These are phyloP conservation scores for Mus pahari DNA, from an alignment of 2,113 vertebrate genomes.

Conservation along the genomic window DNA sequence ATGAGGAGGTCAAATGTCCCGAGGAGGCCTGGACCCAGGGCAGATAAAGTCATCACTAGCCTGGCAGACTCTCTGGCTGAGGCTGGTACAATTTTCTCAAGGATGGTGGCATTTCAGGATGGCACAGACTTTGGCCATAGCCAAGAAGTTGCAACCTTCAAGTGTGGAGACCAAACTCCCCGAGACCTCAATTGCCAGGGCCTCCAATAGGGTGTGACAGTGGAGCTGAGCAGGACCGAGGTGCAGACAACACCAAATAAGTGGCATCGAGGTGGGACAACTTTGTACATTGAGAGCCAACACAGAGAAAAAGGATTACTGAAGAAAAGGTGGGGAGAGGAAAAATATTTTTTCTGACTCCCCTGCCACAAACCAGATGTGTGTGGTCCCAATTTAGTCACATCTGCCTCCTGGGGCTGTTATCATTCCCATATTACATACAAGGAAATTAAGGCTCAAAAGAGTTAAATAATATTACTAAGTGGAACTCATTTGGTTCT, in stretches of 20 bases:
- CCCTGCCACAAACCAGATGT: not conserved
- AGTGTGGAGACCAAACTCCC: not conserved
- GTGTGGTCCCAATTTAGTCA: not conserved
- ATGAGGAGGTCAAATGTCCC: not conserved
- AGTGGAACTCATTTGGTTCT: not conserved
- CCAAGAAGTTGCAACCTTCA: not conserved
- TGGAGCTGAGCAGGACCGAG: not conserved
- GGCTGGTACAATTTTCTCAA: not conserved
- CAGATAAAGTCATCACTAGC: not conserved
- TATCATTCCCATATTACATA: not conserved
- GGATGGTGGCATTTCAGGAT: too few relatives aligned
- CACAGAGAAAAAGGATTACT: not conserved
- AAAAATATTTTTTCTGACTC: not conserved
- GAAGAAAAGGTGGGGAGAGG: not conserved
- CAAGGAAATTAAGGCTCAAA: not conserved
- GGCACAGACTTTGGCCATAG: not conserved
- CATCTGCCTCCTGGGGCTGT: not conserved
- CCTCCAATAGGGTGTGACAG: not conserved
- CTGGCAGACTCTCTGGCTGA: not conserved
- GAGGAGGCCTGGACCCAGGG: too few relatives aligned
- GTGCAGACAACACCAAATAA: not conserved
- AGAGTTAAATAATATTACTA: not conserved
- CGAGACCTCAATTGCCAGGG: not conserved
- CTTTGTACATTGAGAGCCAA: not conserved
- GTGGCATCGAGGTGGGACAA: not conserved